Evolutionary conservation across 2,113 vertebrate genomes (phyloP).

Genomic region (Oncorhynchus nerka): DNA sequence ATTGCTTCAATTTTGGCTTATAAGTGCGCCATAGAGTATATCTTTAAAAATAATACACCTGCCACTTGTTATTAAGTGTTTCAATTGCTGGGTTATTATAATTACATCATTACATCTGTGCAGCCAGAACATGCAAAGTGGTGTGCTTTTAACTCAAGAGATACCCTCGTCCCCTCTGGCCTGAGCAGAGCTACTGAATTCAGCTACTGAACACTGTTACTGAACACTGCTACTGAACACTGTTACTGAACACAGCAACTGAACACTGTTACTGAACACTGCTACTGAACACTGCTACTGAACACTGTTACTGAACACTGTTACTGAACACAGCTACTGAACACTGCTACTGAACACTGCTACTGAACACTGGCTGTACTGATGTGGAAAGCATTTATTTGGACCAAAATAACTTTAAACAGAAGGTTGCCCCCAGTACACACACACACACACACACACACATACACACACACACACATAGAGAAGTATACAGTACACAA

Average conservation of each 20-base stretch:
- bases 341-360: slow-evolving; percentile 12
- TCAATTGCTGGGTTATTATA: background rate
- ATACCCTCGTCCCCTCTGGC: background rate
- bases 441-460: background rate
- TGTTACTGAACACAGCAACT: background rate
- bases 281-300: slow-evolving; percentile 10
- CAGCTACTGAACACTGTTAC: background rate
- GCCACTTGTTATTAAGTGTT: background rate
- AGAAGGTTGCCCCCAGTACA: slow-evolving; percentile 41
- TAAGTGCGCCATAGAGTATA: background rate
- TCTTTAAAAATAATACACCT: background rate
- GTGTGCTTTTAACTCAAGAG: background rate
- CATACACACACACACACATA: background rate
- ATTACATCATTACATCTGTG: background rate
- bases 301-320: slow-evolving; percentile 9
- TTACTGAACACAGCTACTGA: too few relatives aligned
- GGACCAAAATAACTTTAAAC: slow-evolving; percentile 43
- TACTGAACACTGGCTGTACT: slow-evolving; percentile 18
- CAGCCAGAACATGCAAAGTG: background rate
- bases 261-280: background rate
- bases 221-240: background rate
- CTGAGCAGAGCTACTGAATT: background rate
- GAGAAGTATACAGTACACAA: too few relatives aligned
- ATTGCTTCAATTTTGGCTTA: background rate
- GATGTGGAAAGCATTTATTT: slow-evolving; percentile 38